Evolutionary conservation across 2,113 vertebrate species (phyloP).

Genomic region (Haemorhous mexicanus): DNA sequence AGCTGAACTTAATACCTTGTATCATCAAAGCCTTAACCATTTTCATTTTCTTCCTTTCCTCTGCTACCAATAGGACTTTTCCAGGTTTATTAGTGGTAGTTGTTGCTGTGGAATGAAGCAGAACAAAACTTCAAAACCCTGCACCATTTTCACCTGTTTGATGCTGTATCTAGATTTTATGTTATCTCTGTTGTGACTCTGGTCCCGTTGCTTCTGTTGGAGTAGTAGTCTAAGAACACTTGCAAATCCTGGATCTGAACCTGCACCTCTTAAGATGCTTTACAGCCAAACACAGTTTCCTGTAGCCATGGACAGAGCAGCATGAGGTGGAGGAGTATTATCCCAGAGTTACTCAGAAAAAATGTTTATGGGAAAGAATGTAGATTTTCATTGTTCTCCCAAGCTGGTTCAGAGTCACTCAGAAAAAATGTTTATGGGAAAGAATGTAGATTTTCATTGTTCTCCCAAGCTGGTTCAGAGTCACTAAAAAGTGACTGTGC

Average conservation of each 20-base stretch:
- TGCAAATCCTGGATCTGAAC: not conserved
- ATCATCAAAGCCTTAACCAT: not conserved
- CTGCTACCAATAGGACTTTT: not conserved
- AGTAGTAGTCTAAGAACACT: not conserved
- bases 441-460: not conserved
- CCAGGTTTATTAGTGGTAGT: not conserved
- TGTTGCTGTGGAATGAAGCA: not conserved
- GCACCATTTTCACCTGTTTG: not conserved
- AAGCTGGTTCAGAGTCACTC: not conserved
- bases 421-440: not conserved
- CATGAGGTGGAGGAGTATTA: not conserved
- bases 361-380: not conserved
- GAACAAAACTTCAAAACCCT: not conserved
- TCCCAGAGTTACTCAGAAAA: not conserved
- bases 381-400: not conserved
- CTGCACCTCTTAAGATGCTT: not conserved
- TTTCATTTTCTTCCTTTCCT: not conserved
- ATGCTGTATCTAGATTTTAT: not conserved
- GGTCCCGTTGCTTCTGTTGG: not conserved
- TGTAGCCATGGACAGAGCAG: not conserved
- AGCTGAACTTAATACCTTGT: not conserved
- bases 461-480: not conserved
- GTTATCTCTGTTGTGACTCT: not conserved
- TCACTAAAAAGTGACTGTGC: not conserved
- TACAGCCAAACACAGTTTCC: not conserved